phyloP scores from a whole-genome alignment of 2,113 vertebrate genomes.

The Amphiprion percula region DNA sequence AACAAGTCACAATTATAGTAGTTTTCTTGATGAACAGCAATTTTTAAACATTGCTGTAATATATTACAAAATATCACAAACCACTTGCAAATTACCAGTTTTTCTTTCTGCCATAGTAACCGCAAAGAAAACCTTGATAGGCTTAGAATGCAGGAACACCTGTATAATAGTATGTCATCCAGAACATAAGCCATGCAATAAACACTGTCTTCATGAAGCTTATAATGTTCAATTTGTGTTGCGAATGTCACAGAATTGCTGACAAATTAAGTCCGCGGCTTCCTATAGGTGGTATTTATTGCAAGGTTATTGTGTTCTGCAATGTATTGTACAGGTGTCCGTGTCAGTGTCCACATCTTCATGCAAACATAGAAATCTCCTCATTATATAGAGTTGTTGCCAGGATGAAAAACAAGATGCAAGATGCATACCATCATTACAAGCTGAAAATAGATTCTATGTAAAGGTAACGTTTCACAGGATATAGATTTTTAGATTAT shows the following conservation, averaged over 20 bases:
- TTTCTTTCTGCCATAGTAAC: background rate
- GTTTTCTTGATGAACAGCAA: background rate
- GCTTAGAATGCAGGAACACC: conserved; percentile 24
- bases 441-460: conserved; percentile 9
- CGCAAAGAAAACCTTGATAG: background rate
- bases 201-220: conserved; percentile 15
- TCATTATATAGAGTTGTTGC: conserved; percentile 4
- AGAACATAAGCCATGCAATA: conserved; percentile 19
- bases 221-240: conserved; percentile 25
- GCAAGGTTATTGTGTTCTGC: conserved; percentile 19
- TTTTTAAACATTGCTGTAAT: background rate
- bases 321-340: conserved; percentile 38
- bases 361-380: conserved; percentile 9
- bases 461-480: conserved; percentile 19
- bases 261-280: conserved; percentile 24
- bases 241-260: conserved; percentile 19
- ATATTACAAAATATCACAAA: background rate
- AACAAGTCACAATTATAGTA: background rate
- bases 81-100: background rate
- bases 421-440: background rate
- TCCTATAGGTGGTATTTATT: conserved; percentile 33
- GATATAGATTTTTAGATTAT: conserved; percentile 22
- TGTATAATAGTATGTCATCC: conserved; percentile 19
- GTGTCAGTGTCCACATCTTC: conserved; percentile 4
- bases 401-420: background rate